Percentiles rank a stretch among this genome's conserved stretches.
Evolutionary conservation across 92 coral and sea anemone genomes (phyloP).

Genomic region (Micromussa lordhowensis): DNA sequence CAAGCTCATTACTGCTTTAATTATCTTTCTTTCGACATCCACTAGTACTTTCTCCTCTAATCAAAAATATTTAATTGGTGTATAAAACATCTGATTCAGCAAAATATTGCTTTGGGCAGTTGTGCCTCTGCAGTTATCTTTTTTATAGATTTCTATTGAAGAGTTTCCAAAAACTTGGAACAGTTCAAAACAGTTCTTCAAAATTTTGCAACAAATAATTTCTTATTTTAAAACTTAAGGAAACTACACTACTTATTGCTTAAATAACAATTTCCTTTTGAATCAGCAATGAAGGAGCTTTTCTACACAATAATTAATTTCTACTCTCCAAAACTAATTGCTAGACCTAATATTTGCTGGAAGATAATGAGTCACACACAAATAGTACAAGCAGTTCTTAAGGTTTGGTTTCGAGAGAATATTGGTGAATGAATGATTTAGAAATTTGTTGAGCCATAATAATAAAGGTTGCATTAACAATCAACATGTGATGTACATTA

Average conservation of each 20-base stretch:
- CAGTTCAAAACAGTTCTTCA: background rate
- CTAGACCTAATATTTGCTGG: background rate
- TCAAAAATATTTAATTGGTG: background rate
- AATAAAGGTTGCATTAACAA: background rate
- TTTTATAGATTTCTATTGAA: background rate
- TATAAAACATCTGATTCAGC: no score
- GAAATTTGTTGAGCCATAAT: no score
- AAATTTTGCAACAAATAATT: no score
- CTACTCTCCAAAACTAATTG: no score
- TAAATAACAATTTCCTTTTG: no score
- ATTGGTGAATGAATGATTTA: no score
- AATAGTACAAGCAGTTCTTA: background rate
- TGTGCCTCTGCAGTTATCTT: no score
- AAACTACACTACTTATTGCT: no score
- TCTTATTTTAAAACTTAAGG: no score
- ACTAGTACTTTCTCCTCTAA: background rate
- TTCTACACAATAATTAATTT: no score
- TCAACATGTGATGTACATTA: background rate
- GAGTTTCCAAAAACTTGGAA: background rate
- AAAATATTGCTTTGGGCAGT: background rate
- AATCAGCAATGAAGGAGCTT: no score
- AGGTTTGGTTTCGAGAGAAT: background rate
- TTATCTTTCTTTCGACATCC: background rate
- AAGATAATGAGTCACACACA: background rate
- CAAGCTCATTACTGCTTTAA: background rate